These are phyloP conservation scores for Conistra vaccinii DNA, from an alignment of 2,888 invertebrate genomes.

Conservation along the genomic window DNA sequence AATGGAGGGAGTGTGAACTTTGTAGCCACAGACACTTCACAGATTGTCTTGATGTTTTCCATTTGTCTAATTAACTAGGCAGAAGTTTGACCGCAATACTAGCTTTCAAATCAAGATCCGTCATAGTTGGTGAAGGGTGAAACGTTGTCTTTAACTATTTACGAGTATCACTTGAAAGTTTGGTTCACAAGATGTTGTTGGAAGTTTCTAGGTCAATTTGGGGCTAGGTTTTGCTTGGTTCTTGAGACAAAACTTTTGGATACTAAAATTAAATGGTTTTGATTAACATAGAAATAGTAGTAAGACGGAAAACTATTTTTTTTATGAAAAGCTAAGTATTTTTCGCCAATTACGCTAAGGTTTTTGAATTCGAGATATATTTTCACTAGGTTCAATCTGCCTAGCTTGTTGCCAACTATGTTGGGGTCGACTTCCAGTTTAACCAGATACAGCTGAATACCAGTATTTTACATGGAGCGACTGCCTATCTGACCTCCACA, in stretches of 20 bases:
- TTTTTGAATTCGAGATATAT: neutral
- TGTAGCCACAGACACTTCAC: conserved; percentile 35
- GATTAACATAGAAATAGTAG: neutral
- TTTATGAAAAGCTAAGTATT: neutral
- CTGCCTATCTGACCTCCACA: too few relatives aligned
- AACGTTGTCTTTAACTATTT: conserved; percentile 53
- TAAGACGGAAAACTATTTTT: neutral
- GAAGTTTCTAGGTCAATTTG: conserved; percentile 46
- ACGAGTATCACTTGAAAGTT: conserved; percentile 46
- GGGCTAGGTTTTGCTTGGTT: conserved; percentile 3
- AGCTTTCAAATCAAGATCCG: conserved; percentile 54
- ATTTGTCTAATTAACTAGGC: conserved; percentile 67
- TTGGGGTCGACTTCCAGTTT: too few relatives aligned
- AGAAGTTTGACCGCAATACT: conserved; percentile 53
- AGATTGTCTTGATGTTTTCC: conserved; percentile 57
- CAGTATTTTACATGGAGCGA: too few relatives aligned
- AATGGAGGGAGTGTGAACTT: conserved; percentile 23
- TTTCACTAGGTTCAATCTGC: too few relatives aligned
- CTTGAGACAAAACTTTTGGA: conserved; percentile 5
- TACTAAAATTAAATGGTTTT: conserved; percentile 5
- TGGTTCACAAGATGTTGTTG: conserved; percentile 36
- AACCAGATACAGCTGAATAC: too few relatives aligned
- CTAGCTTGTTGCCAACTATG: too few relatives aligned
- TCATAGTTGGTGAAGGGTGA: conserved; percentile 42
- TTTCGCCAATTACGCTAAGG: neutral